Base-by-base conservation (phyloP, 2,797 vertebrate species). In the Enteromius treurensis region DNA sequence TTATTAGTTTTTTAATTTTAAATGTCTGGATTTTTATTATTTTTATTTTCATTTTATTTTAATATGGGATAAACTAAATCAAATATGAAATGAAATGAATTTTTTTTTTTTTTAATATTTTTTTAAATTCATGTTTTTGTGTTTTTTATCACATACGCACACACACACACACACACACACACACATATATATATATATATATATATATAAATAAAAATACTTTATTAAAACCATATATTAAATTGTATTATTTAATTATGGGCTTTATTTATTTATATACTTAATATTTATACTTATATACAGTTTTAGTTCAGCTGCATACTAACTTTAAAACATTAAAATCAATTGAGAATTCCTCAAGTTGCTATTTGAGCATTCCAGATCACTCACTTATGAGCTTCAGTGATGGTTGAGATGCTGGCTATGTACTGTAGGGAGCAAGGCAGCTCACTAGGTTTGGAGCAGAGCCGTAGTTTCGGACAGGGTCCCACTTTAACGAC, bases 401-500 rank as follows among this genome's bases (percentile, higher is more conserved):
- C 9, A 37, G 2, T 26, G 21, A 23, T 23, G 51, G n/a, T 58
- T 37, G 17, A 21, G 21, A 17, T 58, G 1, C n/a, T 58, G 21
- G 5, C 71, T 74, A 34, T 53, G 7, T 40, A n/a, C 29, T 9
- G 17, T 37, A 15, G 34, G 51, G 34, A 42, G 6, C 26, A 14
- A 60, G 34, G 4, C 55, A 80, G 85, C 77, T 77, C 53, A 5
- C 53, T 42, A 42, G 74, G n/a, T 26, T 77, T 62, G 53, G n/a
- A 51, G 37, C 26, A 60, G 55, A 60, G 55, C 23, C 0, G 45
- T 32, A 76, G 83, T 88, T 67, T 83, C 65, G 73, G 86, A 83
- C 77, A 85, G 87, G 81, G 73, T 79, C 82, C 75, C 74, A 21
- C 83, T 87, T 91, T 90, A 88, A 89, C 84, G 85, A 87, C 84